Percentiles rank a stretch among this genome's conserved stretches.
Evolutionary conservation across 2,113 vertebrate species (phyloP).

Genomic region (Cyphomyrus discorhynchus): DNA sequence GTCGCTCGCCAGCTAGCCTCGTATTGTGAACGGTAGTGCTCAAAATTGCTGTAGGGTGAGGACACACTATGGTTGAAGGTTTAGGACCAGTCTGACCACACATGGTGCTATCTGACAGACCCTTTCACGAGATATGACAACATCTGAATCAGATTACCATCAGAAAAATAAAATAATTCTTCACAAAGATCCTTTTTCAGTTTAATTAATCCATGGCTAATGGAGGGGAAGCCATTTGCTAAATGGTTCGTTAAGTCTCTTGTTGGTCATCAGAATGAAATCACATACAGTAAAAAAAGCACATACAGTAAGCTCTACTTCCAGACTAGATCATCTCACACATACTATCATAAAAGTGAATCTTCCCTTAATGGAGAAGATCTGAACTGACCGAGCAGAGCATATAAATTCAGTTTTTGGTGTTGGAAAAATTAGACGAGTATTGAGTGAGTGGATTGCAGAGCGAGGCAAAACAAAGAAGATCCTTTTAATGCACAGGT

Average conservation of each 20-base stretch:
- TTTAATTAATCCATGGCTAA: background rate
- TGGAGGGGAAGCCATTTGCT: background rate
- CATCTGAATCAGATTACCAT: background rate
- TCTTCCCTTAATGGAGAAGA: background rate
- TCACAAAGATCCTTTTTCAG: background rate
- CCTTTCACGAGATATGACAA: background rate
- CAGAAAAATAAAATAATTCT: background rate
- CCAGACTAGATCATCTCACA: background rate
- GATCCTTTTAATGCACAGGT: conserved; percentile 48
- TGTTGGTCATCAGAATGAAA: background rate
- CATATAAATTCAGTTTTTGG: background rate
- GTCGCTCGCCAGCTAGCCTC: background rate
- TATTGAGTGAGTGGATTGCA: conserved; percentile 36
- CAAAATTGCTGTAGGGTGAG: background rate
- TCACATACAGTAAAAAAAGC: background rate
- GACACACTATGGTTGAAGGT: background rate
- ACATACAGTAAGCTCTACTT: background rate
- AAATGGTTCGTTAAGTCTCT: background rate
- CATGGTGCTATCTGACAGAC: background rate
- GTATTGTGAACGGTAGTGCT: background rate
- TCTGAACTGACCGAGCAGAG: background rate
- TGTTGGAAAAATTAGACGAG: background rate
- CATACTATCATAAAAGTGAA: background rate
- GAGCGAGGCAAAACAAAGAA: conserved; percentile 46
- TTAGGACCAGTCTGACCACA: background rate